phyloP scores from a whole-genome alignment of 2,797 vertebrate species.

The Echiichthys vipera region DNA sequence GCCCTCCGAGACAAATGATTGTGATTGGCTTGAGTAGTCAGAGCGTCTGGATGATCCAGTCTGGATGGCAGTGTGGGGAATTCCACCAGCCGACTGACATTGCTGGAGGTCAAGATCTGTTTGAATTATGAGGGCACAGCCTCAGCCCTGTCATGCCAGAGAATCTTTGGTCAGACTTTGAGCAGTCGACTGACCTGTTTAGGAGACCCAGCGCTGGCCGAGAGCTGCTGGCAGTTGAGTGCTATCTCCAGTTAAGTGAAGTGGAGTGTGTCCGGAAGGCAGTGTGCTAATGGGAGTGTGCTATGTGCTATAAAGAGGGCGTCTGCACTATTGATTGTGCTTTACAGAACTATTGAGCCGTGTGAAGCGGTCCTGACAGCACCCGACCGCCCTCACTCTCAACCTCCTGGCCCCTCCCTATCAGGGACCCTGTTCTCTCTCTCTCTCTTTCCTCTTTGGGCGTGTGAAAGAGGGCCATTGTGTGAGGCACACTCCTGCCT shows the following conservation, averaged over 20 bases:
- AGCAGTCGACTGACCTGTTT: constrained; percentile 53
- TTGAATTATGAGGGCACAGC: constrained; percentile 53
- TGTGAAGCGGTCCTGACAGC: constrained; percentile 75
- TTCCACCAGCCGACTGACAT: constrained; percentile 60
- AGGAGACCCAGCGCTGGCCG: constrained; percentile 33
- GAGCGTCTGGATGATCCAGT: constrained; percentile 59
- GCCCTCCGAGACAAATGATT: constrained; percentile 66
- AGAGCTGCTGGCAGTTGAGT: constrained; percentile 46
- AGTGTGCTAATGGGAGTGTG: constrained; percentile 73
- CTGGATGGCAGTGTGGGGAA: constrained; percentile 58
- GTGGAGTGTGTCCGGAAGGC: constrained; percentile 76
- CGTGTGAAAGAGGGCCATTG: constrained; percentile 90
- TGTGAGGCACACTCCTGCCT: constrained; percentile 91
- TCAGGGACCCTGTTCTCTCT: constrained; percentile 58
- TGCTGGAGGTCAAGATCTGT: constrained; percentile 71
- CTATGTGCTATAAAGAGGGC: constrained; percentile 64
- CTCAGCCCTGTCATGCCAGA: constrained; percentile 30
- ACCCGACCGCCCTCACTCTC: constrained; percentile 61
- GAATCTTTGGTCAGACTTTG: constrained; percentile 48
- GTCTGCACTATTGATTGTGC: constrained; percentile 77
- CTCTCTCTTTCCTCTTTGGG: constrained; percentile 68
- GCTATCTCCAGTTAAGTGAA: constrained; percentile 71
- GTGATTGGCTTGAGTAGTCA: constrained; percentile 80
- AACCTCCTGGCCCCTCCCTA: constrained; percentile 66
- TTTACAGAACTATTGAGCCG: constrained; percentile 79